These are phyloP conservation scores for Hofmannophila pseudospretella DNA, from an alignment of 2,888 invertebrate species.

Conservation along the genomic window DNA sequence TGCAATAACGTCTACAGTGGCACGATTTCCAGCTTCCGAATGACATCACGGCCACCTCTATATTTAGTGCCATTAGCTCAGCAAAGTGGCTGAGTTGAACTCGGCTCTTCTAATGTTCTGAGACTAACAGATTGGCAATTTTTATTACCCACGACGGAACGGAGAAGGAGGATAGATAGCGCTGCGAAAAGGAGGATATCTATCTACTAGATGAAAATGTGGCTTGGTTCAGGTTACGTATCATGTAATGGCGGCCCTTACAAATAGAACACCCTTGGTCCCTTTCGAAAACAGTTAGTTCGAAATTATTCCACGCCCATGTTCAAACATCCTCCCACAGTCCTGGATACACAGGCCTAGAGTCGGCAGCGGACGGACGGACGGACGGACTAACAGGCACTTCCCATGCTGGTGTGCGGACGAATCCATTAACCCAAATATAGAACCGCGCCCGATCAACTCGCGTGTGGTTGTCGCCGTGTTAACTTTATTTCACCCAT, in stretches of 20 bases:
- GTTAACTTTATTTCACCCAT: background rate
- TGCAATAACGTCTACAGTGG: constrained; percentile 29
- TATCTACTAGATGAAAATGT: too few species aligned
- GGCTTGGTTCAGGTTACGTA: too few species aligned
- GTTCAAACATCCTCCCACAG: background rate
- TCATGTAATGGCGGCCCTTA: too few species aligned
- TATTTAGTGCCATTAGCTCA: constrained; percentile 52
- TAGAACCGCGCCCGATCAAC: constrained; percentile 66
- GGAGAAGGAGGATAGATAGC: too few species aligned
- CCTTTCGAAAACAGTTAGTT: too few species aligned
- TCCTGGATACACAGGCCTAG: background rate
- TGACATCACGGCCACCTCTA: constrained; percentile 48
- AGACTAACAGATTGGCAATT: too few species aligned
- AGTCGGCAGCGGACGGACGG: constrained; percentile 41
- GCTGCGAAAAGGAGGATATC: too few species aligned
- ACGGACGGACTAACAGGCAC: constrained; percentile 70
- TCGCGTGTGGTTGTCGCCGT: constrained; percentile 33
- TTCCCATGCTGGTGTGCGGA: constrained; percentile 70
- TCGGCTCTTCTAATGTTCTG: constrained; percentile 3
- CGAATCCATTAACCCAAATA: constrained; percentile 78
- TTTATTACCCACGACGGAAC: too few species aligned
- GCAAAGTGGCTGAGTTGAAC: constrained; percentile 34
- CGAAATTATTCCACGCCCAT: too few species aligned
- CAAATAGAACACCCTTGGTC: too few species aligned
- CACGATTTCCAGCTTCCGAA: constrained; percentile 47